Conservation (phyloP, 2,888 invertebrate species). For the Thecocarcelia acutangulata region DNA sequence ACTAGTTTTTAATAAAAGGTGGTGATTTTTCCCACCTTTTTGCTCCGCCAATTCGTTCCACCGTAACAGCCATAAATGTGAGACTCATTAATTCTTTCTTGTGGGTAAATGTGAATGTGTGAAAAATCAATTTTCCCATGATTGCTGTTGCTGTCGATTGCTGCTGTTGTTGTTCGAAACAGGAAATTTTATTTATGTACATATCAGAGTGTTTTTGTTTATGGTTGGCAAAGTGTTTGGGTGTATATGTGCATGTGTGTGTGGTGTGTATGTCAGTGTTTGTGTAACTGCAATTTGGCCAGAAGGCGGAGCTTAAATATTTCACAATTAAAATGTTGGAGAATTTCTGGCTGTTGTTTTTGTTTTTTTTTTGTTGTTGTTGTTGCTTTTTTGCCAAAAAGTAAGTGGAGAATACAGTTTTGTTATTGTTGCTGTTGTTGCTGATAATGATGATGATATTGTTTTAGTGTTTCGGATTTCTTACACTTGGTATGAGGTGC, state of each 20-base stretch:
- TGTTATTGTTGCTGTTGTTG: constrained; percentile 58
- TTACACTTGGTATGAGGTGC: constrained; percentile 58
- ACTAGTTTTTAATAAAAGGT: constrained; percentile 59
- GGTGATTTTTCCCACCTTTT: constrained; percentile 56
- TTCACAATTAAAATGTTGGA: constrained; percentile 49
- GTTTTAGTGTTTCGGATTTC: constrained; percentile 59
- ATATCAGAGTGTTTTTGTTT: constrained; percentile 2
- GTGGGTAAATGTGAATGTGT: not conserved
- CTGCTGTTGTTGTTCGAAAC: constrained; percentile 16
- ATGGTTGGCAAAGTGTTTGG: not conserved
- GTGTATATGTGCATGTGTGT: not conserved
- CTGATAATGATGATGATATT: constrained; percentile 18
- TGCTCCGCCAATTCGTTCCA: not conserved
- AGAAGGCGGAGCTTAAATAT: constrained; percentile 76
- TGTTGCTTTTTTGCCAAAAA: constrained; percentile 38
- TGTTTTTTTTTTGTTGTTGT: constrained; percentile 68
- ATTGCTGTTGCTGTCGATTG: not conserved
- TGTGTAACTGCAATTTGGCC: constrained; percentile 68
- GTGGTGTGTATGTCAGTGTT: constrained; percentile 15
- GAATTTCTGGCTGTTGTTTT: too few species aligned
- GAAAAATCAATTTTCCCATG: constrained; percentile 38
- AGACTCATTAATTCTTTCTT: not conserved
- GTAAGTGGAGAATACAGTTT: constrained; percentile 10
- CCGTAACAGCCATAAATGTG: constrained; percentile 2
- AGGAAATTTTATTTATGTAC: constrained; percentile 32